Evolutionary conservation across 2,888 invertebrate genomes (phyloP), one percentile per base, ranked within the genome.

Genomic region (Parnassius mnemosyne): DNA sequence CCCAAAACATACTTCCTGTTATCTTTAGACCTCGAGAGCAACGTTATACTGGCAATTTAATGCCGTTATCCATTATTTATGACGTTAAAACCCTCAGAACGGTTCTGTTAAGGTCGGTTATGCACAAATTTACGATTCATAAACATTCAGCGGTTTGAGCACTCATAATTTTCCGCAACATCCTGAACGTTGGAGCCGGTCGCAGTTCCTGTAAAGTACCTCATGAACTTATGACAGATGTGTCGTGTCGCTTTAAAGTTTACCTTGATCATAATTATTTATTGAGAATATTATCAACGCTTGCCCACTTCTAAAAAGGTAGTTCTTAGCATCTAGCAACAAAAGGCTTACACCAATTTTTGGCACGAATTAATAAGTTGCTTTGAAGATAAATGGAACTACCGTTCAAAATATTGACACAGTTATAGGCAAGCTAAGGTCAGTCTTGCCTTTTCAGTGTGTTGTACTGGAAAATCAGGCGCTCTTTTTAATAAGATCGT

Each of bases 21-120:
- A 43, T 43, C 43, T 10, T 43, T 46, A 70, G 68, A 68, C 69
- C 59, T 71, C 71, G 71, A 68, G 70, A 67, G 68, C 66, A 75
- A 73, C 71, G 70, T 74, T 81, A 76, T 73, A 71, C 73, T 76
- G 75, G 70, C 77, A 77, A 80, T 80, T 74, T 74, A 73, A 71
- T 68, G 73, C 72, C 75, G 77, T 81, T 77, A 81, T 74, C 72
- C 74, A 75, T 77, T 80, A 81, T 80, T 79, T 80, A 82, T 79
- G 75, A 77, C 72, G 74, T 75, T 76, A 72, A n/a, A 74, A 76
- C 74, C 75, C 75, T 72, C 76, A 74, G 75, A 79, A 79, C 70
- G 73, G 73, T 72, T 74, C 72, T 70, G 76, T 73, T 73, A 77
- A 75, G 72, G 76, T 77, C 73, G 73, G 79, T 81, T 78, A 78